Evolutionary conservation across 2,113 vertebrate species (phyloP), one percentile per base, ranked within the genome.

Genomic region (Mastomys coucha): DNA sequence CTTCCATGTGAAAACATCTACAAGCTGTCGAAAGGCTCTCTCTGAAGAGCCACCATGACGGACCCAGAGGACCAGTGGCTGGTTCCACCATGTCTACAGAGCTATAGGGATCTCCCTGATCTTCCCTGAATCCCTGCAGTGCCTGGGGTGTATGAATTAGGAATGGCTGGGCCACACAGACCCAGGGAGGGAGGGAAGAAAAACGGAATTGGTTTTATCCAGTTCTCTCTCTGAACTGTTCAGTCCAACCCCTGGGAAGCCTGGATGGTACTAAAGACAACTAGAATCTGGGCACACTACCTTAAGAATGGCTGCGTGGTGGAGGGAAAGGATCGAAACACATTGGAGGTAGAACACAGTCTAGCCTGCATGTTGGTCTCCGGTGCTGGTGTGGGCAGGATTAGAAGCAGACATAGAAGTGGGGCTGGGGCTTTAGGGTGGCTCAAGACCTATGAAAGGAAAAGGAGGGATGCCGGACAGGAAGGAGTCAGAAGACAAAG

Each of bases 91-190:
- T 39, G 31, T 84, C 53, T 67, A 13, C 4, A 17, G 19, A 58
- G 19, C 33, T 22, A 17, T n/a, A 72, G 51, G 60, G 24, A 28
- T 72, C 45, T 8, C 1, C 20, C 33, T 72, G 17, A 1, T 67
- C 73, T 9, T 33, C 10, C 39, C 73, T 31, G 24, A 56, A 53
- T 17, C 4, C 9, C 65, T 51, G 7, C 17, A 36, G 75, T 0
- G 0, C 56, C 16, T 0, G 5, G 63, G 17, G 5, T 6, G 42
- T 49, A 31, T 5, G 0, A 1, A 0, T 36, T n/a, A 36, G 2
- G 1, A 45, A 75, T 45, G 2, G 42, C 36, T 36, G 20, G 24
- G 36, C 24, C 10, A 26, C 22, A 85, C 24, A 28, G 81, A 31
- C 31, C 24, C 10, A 6, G 28, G 28, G 9, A 81, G 28, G 14